Evolutionary conservation across 2,888 invertebrate genomes (phyloP).

Genomic region (Andrena flavipes): DNA sequence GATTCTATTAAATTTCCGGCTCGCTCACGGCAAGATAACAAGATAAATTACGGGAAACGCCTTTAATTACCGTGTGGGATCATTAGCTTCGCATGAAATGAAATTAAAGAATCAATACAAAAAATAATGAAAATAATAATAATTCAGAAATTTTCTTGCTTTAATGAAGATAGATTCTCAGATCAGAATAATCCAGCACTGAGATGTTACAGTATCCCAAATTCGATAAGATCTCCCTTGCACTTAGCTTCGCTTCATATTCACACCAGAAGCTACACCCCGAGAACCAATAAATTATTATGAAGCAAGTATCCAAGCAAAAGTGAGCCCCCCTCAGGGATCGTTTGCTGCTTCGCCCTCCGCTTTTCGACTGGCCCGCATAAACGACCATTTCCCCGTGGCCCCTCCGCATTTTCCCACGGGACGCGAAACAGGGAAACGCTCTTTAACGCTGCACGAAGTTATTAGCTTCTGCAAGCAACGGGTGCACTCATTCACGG

Average conservation of each 20-base stretch:
- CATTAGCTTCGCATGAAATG: not conserved
- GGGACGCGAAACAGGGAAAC: conserved; percentile 1
- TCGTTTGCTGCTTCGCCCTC: too few species aligned
- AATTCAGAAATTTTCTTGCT: too few species aligned
- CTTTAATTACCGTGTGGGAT: conserved; percentile 38
- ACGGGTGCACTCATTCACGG: conserved; percentile 52
- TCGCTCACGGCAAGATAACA: conserved; percentile 16
- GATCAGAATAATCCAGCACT: too few species aligned
- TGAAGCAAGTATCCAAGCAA: too few species aligned
- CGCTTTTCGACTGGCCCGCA: not conserved
- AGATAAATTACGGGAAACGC: conserved; percentile 50
- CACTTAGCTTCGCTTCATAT: too few species aligned
- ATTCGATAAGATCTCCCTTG: too few species aligned
- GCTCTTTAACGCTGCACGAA: conserved; percentile 32
- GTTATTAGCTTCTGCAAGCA: conserved; percentile 52
- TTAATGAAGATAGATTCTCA: too few species aligned
- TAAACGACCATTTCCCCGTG: conserved; percentile 1
- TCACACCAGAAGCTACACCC: too few species aligned
- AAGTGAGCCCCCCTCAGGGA: not conserved
- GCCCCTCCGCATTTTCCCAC: not conserved
- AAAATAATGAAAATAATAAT: too few species aligned
- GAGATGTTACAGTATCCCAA: too few species aligned
- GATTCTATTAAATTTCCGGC: conserved; percentile 44
- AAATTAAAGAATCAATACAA: too few species aligned
- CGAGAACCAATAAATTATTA: too few species aligned